Evolutionary conservation across 1,140 invertebrate genomes (phyloP), one percentile per base, ranked within the genome.

Genomic region (Neoseiulus cucumeris): DNA sequence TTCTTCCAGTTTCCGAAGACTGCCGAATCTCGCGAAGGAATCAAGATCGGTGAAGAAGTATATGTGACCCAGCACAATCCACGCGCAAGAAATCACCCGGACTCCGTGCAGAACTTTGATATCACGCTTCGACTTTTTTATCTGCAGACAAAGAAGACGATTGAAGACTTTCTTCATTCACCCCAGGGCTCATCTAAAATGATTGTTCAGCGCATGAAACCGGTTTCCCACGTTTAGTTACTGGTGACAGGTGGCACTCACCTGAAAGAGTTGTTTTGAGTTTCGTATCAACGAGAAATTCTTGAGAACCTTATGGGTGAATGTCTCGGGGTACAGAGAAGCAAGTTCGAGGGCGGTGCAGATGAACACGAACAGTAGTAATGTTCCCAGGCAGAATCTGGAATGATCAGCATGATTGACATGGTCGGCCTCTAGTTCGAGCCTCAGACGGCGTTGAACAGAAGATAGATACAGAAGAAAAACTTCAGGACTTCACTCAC

Each of bases 21-120:
- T 59, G 51, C 51, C 51, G 22, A 59, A 59, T 25, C 51, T 59
- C 14, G 51, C 51, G 33, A 59, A 59, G 6, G 51, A 59, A 25
- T 59, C 51, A 12, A 59, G 51, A 33, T 59, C 51, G 14, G 51
- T 59, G 25, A 59, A 29, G 22, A 59, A 59, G 22, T 59, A 59
- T 29, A 59, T 59, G 33, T 59, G 51, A 5, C 51, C 51, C 14
- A 59, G 51, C 1, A 59, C 22, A 9, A 59, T 59, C 51, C 51
- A 59, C 22, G 25, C 51, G 33, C 51, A 59, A 14, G 51, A 59
- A 33, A 59, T 59, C 33, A 33, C 33, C 12, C 51, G 17, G 25
- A 59, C 22, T 14, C 51, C 51, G 9, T 59, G 22, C 17, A 59
- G 51, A 59, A 25, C 17, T 17, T 33, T 25, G 33, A 59, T 59